phyloP scores from a whole-genome alignment of 2,797 vertebrate species.

The Cheirogaleus major region DNA sequence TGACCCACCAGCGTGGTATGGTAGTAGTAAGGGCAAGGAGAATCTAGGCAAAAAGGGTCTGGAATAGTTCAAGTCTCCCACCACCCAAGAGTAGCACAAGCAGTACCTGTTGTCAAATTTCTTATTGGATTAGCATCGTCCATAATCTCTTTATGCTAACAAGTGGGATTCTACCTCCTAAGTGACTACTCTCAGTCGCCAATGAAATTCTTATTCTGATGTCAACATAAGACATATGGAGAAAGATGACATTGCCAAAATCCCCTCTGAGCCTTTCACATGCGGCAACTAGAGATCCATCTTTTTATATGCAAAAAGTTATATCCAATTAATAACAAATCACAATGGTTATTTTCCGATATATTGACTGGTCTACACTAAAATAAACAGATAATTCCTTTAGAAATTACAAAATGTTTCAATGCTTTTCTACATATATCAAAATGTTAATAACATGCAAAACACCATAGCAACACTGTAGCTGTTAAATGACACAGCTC shows the following conservation, averaged over 20 bases:
- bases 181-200: neutral
- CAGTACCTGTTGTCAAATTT: neutral
- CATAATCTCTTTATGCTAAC: neutral
- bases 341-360: neutral
- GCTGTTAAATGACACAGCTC: neutral
- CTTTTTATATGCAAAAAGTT: neutral
- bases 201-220: neutral
- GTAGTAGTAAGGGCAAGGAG: neutral
- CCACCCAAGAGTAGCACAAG: neutral
- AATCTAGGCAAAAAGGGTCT: neutral
- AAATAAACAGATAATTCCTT: neutral
- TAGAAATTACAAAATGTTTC: constrained; percentile 15
- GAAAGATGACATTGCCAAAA: neutral
- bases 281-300: neutral
- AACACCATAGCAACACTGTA: constrained; percentile 27
- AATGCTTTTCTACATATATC: neutral
- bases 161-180: neutral
- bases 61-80: neutral
- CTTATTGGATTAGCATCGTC: neutral
- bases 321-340: neutral
- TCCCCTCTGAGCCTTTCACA: neutral
- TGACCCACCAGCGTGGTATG: neutral
- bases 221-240: neutral
- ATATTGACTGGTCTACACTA: neutral
- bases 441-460: constrained; percentile 24